Percentiles rank a stretch among this genome's conserved stretches.
These are phyloP conservation scores for Drosophila yooni DNA, from an alignment of 2,888 invertebrate species.

Conservation along the genomic window DNA sequence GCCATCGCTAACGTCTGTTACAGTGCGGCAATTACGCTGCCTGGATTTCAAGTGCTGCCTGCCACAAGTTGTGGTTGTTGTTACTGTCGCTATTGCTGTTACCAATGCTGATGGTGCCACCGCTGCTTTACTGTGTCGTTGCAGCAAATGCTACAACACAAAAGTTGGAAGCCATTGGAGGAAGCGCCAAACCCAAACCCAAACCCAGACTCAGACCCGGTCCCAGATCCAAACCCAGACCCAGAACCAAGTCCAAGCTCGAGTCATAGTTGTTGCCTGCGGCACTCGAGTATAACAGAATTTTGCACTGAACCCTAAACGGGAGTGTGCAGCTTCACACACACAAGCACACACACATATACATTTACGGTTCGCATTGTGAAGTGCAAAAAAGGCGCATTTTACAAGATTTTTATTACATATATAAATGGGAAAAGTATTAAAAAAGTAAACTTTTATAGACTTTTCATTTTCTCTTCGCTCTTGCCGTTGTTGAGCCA, in stretches of 20 bases:
- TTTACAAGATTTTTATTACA: slow-evolving; percentile 82
- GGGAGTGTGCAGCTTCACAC: slow-evolving; percentile 31
- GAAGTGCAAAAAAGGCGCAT: slow-evolving; percentile 77
- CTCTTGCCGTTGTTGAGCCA: slow-evolving; percentile 1
- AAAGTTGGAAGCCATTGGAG: slow-evolving; percentile 34
- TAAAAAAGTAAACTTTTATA: slow-evolving; percentile 82
- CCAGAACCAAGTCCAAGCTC: slow-evolving; percentile 8
- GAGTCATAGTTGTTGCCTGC: slow-evolving; percentile 55
- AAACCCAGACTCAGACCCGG: background rate
- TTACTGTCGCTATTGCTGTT: slow-evolving; percentile 5
- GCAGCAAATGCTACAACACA: slow-evolving; percentile 39
- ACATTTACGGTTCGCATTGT: slow-evolving; percentile 57
- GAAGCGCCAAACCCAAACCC: slow-evolving; percentile 7
- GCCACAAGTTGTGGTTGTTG: slow-evolving; percentile 46
- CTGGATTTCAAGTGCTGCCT: slow-evolving; percentile 67
- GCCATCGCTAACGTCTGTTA: slow-evolving; percentile 35
- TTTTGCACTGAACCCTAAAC: slow-evolving; percentile 79
- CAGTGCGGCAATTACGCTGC: slow-evolving; percentile 70
- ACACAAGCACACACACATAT: slow-evolving; percentile 16
- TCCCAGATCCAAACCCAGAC: background rate
- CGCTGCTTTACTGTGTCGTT: slow-evolving; percentile 29
- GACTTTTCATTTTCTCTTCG: slow-evolving; percentile 61
- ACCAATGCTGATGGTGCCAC: slow-evolving; percentile 6
- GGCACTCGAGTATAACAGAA: slow-evolving; percentile 68
- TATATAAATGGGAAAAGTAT: slow-evolving; percentile 80